Evolutionary conservation across 2,113 vertebrate species (phyloP), one percentile per base, ranked within the genome.

Genomic region (Verasper variegatus): DNA sequence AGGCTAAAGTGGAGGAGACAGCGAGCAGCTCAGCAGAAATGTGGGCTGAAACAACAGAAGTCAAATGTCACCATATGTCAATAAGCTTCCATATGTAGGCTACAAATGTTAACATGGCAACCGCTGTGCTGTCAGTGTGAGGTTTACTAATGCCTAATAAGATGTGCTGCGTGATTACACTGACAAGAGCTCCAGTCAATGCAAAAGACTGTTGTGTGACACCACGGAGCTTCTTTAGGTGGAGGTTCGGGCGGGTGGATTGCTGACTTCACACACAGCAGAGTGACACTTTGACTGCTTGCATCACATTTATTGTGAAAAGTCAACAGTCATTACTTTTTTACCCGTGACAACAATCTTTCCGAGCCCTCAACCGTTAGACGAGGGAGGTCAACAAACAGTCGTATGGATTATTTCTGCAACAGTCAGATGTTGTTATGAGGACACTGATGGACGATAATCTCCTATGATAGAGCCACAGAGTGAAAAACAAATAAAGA

Each of bases 1-100:
- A 21, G 20, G 20, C 51, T 10, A 21, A 7, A n/a, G 51, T 21
- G 51, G 5, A 21, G 51, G 20, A 65, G 37, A 58, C 23, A 54
- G 56, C 77, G 42, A 72, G 57, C n/a, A 21, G 57, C 58, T 56
- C 18, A 27, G 51, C 20, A 59, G 31, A 59, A 79, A 62, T 67
- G 18, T 37, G 57, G 15, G 68, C 61, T 64, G 54, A 40, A 61
- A 49, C 49, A 47, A 54, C 26, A 70, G 58, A 57, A 67, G 60
- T 47, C 62, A 76, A 76, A 88, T 75, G 73, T 74, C 65, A 81
- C 31, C 20, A 0, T 20, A 42, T 68, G 68, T 74, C 81, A 75
- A 64, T 35, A 68, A 54, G 9, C 40, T 47, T 64, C 17, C 8
- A 60, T 31, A 18, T 54, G 51, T n/a, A 3, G 20, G 6, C 20